Base-by-base conservation (phyloP, 2,888 invertebrate genomes). In the Euplagia quadripunctaria region DNA sequence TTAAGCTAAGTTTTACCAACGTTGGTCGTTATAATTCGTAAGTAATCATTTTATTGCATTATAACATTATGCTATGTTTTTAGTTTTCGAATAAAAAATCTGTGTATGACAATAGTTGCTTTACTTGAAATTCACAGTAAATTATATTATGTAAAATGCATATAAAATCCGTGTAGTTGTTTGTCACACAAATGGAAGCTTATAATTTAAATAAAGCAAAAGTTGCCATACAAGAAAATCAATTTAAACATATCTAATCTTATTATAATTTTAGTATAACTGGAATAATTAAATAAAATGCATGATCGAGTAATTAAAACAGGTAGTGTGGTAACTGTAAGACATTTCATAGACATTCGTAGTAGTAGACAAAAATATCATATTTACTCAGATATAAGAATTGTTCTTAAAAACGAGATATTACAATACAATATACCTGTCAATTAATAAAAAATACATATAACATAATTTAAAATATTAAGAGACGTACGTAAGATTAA, bases 11-110 rank as follows among this genome's bases (percentile, higher is more conserved):
- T 80, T 81, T 76, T 76, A 82, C 82, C 83, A 85, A 83, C 75
- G 76, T 88, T 88, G 88, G 86, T 89, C 87, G 74, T 83, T 82
- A 82, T 85, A 88, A 89, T 89, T 89, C 87, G 87, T 82, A 83
- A 79, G 74, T 77, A 78, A 79, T 79, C 74, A 79, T 76, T 78
- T 85, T 87, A 88, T 83, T 86, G 82, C 83, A 79, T 79, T 76
- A 76, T 43, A 79, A 79, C 75, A 84, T 86, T 84, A 86, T 79
- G 77, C 83, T 82, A 84, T 67, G n/a, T 69, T 46, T 72, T 76
- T 77, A 79, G 55, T 75, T 81, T 80, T 74, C 41, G 51, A 58
- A 70, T 77, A 79, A 65, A 77, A 75, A 79, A 81, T 67, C 2
- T 69, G n/a, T 68, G 58, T 58, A 66, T 75, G 71, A 49, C 74